These are phyloP conservation scores for Pharmacophagus antenor DNA, from an alignment of 2,888 invertebrate species.

Conservation along the genomic window DNA sequence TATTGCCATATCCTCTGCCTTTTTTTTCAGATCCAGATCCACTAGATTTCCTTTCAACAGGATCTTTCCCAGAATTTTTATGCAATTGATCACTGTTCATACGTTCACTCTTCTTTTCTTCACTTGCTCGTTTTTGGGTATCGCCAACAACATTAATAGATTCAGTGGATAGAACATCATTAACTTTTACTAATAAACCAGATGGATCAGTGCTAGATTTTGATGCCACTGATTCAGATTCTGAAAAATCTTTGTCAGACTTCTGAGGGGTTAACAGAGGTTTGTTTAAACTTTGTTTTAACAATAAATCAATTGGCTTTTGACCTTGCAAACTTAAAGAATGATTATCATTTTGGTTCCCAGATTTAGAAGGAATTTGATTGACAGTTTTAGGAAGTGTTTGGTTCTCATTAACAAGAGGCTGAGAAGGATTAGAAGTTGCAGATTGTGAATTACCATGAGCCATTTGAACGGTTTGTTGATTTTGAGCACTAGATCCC, in stretches of 20 bases:
- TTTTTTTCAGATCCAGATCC: slow-evolving; percentile 76
- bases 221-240: slow-evolving; percentile 58
- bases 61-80: slow-evolving; percentile 72
- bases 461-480: slow-evolving; percentile 44
- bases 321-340: slow-evolving; percentile 47
- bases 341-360: slow-evolving; percentile 46
- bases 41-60: slow-evolving; percentile 71
- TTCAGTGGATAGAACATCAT: slow-evolving; percentile 53
- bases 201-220: slow-evolving; percentile 60
- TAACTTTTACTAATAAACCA: slow-evolving; percentile 43
- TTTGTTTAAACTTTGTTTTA: slow-evolving; percentile 47
- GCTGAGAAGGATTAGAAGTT: slow-evolving; percentile 41
- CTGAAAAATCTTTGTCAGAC: slow-evolving; percentile 63
- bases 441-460: slow-evolving; percentile 34
- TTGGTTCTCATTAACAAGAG: slow-evolving; percentile 48
- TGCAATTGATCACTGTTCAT: slow-evolving; percentile 65
- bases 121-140: slow-evolving; percentile 51
- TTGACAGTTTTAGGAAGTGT: slow-evolving; percentile 39
- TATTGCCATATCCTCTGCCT: slow-evolving; percentile 72
- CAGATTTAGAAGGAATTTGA: slow-evolving; percentile 38
- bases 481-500: slow-evolving; percentile 42
- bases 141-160: slow-evolving; percentile 48
- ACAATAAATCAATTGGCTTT: slow-evolving; percentile 52
- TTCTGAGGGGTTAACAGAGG: slow-evolving; percentile 55
- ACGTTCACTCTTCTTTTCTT: slow-evolving; percentile 64